Conservation (phyloP, 1,140 invertebrate species). For the Anoplolepis gracilipes region DNA sequence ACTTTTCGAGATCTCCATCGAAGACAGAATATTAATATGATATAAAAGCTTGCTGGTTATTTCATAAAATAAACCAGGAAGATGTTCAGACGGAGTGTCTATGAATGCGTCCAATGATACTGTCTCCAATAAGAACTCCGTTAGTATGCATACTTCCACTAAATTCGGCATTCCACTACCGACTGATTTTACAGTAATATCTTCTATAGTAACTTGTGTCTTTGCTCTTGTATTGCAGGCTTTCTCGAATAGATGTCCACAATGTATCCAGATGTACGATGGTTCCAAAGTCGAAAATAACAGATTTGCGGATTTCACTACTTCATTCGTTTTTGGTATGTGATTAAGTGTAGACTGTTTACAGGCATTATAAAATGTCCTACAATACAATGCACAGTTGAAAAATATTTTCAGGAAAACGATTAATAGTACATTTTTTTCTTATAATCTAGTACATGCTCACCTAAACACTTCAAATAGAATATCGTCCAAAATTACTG, state of each 20-base stretch:
- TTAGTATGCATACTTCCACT: conserved; percentile 90
- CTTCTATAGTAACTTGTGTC: conserved; percentile 66
- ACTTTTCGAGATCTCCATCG: conserved; percentile 88
- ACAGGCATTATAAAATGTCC: conserved; percentile 86
- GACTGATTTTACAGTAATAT: conserved; percentile 85
- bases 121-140: conserved; percentile 92
- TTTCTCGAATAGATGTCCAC: conserved; percentile 90
- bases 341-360: conserved; percentile 72
- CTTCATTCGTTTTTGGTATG: conserved; percentile 85
- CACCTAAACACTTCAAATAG: conserved; percentile 94
- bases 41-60: conserved; percentile 88
- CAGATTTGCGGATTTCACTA: conserved; percentile 94
- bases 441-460: conserved; percentile 31
- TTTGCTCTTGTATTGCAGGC: conserved; percentile 86
- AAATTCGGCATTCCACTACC: conserved; percentile 88
- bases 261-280: conserved; percentile 95
- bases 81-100: conserved; percentile 92
- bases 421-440: not conserved
- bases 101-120: conserved; percentile 93
- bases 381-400: conserved; percentile 71
- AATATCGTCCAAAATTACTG: conserved; percentile 94
- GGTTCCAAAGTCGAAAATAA: conserved; percentile 94
- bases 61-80: conserved; percentile 90
- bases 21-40: conserved; percentile 87
- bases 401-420: conserved; percentile 15